Base-by-base conservation (phyloP, 2,888 invertebrate genomes). In the Eubasilissa splendida region DNA sequence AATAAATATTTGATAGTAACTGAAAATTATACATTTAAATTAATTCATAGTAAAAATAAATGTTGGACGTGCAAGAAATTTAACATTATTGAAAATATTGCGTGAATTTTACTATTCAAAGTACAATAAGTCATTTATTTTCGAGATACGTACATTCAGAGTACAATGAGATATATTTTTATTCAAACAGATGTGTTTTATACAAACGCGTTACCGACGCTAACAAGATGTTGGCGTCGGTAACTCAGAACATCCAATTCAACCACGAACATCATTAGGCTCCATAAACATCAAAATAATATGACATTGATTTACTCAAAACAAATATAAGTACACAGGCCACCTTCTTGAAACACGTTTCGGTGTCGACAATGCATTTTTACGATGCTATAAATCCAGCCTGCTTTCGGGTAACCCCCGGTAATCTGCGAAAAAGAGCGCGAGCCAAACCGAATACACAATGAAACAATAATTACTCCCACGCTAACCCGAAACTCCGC, bases 341-440 rank as follows among this genome's bases (percentile, higher is more conserved):
- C 14, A 68, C 31, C 68, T 42, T 33, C 42, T 42, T 68, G n/a
- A 42, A 65, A 76, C 63, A 65, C 76, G 76, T 11, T 31, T 65
- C 33, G n/a, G 12, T 76, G 76, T 65, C 54, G 65, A 63, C 76
- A 56, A 73, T 78, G 81, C 81, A 58, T 75, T 77, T 42, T 80
- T 81, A 81, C 60, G 78, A 75, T 68, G 74, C 76, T 63, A 76
- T 81, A 81, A 81, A 81, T 12, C 60, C 76, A 22, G 60, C 52
- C 56, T 54, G 63, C 12, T 56, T 50, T 59, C 68, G 52, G 11
- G 68, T 59, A 74, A 74, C 22, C 22, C 58, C 54, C 58, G 14
- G 58, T 73, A 73, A 58, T 73, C 73, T 53, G 53, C 10, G 33
- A 33, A 33, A 71, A 71, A 42, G 52, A 22, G n/a, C n/a, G n/a